These are phyloP conservation scores for Taenioides sp. DNA, from an alignment of 2,797 vertebrate genomes.

Conservation along the genomic window DNA sequence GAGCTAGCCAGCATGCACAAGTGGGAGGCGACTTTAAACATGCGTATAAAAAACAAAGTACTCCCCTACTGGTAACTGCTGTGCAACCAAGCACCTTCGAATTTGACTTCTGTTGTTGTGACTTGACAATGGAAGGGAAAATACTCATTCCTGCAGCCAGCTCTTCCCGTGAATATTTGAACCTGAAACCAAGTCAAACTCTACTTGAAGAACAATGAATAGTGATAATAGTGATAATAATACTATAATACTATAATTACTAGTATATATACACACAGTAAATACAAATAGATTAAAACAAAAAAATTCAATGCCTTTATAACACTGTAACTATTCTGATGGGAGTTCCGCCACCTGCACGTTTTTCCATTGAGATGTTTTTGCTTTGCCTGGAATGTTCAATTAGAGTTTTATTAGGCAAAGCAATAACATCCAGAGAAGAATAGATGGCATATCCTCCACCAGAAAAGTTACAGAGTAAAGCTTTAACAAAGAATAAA, in stretches of 20 bases:
- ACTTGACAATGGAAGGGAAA: neutral
- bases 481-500: no score
- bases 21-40: slow-evolving; percentile 55
- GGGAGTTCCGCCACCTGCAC: no score
- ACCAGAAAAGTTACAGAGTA: no score
- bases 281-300: neutral
- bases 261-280: neutral
- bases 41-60: slow-evolving; percentile 42
- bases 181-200: neutral
- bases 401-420: no score
- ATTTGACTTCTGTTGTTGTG: neutral
- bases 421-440: no score
- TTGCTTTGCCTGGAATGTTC: no score
- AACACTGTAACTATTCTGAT: no score
- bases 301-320: no score
- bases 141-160: neutral
- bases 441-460: no score
- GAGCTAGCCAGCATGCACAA: slow-evolving; percentile 42
- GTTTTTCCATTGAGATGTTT: no score
- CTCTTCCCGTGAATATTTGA: neutral
- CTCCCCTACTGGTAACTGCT: slow-evolving; percentile 31
- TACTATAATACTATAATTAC: neutral
- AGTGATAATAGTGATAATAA: no score
- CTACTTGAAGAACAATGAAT: neutral
- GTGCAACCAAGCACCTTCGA: slow-evolving; percentile 17